phyloP scores from a whole-genome alignment of 2,888 invertebrate species.

The Hirtodrosophila confusa region DNA sequence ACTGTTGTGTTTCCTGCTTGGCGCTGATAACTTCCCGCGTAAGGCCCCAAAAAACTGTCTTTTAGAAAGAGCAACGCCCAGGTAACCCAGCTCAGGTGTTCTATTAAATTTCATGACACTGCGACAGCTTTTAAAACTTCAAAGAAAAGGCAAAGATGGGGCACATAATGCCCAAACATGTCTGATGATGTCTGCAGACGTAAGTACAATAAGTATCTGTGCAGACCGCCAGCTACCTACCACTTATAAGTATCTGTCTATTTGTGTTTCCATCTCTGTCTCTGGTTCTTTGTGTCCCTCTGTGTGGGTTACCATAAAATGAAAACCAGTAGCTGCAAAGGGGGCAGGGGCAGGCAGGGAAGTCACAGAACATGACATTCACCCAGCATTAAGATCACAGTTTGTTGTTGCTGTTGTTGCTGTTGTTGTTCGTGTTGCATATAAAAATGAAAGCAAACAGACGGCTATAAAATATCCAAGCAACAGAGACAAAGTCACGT shows the following conservation, averaged over 20 bases:
- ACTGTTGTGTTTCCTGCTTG: too few species aligned
- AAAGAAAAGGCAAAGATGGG: constrained; percentile 17
- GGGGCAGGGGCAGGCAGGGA: constrained; percentile 1
- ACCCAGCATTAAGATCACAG: constrained; percentile 74
- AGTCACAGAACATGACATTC: constrained; percentile 70
- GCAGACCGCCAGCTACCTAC: constrained; percentile 24
- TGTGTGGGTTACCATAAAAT: constrained; percentile 64
- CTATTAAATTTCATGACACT: constrained; percentile 69
- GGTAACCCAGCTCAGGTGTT: constrained; percentile 47
- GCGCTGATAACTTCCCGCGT: too few species aligned
- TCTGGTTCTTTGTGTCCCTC: constrained; percentile 24
- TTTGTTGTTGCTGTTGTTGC: constrained; percentile 17
- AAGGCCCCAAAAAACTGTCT: not conserved
- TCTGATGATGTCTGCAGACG: constrained; percentile 42
- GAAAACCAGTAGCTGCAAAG: constrained; percentile 67
- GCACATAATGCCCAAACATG: constrained; percentile 49
- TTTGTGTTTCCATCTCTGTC: constrained; percentile 3
- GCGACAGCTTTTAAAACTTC: constrained; percentile 50
- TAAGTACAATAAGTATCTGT: constrained; percentile 31
- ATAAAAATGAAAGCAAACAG: constrained; percentile 73
- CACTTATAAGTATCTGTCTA: constrained; percentile 24
- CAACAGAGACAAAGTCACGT: constrained; percentile 75
- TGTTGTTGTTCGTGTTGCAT: constrained; percentile 35
- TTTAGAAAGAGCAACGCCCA: not conserved
- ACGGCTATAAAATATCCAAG: constrained; percentile 67